Conservation (phyloP, 2,797 vertebrate species). For the Ctenopoma multispine region DNA sequence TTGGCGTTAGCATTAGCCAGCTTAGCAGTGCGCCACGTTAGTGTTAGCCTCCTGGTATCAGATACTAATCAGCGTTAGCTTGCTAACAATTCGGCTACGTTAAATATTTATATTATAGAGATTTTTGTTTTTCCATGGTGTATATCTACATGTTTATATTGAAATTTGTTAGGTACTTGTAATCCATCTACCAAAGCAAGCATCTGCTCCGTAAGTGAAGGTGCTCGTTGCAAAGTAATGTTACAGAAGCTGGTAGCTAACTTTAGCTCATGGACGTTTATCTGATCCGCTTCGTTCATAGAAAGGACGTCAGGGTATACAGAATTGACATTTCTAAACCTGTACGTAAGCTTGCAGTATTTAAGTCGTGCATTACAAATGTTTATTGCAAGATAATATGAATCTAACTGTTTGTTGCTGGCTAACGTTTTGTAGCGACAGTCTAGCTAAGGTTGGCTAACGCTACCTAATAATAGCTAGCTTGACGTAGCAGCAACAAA, state of each 20-base stretch:
- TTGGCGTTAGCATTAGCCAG: conserved; percentile 54
- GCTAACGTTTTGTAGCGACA: too few species aligned
- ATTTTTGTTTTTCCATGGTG: background rate
- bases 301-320: rapidly evolving
- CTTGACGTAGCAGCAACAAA: background rate
- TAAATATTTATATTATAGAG: background rate
- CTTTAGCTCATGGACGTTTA: background rate
- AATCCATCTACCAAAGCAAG: conserved; percentile 5
- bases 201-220: background rate
- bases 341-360: too few species aligned
- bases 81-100: rapidly evolving
- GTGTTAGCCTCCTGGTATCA: background rate
- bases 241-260: background rate
- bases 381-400: too few species aligned
- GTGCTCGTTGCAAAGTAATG: background rate
- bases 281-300: background rate
- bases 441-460: too few species aligned
- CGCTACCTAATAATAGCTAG: background rate
- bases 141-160: background rate
- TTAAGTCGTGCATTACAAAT: too few species aligned
- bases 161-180: background rate
- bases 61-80: background rate
- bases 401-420: too few species aligned
- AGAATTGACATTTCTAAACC: too few species aligned
- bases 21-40: conserved; percentile 35